Conservation (phyloP, 2,797 vertebrate species). For the Anguilla megastoma region DNA sequence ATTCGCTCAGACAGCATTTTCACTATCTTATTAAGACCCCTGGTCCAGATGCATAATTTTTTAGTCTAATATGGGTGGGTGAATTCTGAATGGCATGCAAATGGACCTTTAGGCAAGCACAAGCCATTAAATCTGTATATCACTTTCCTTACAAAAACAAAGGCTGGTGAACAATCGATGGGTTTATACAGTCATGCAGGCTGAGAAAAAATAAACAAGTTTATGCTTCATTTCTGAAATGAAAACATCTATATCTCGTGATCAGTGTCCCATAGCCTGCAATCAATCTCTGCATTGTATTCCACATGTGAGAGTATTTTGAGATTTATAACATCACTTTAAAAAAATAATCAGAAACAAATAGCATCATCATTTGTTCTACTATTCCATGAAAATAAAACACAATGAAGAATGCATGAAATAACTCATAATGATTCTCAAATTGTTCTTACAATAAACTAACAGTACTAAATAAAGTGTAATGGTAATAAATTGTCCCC, state of each 20-base stretch:
- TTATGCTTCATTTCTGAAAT: constrained; percentile 58
- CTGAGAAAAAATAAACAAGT: constrained; percentile 63
- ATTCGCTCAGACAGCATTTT: constrained; percentile 37
- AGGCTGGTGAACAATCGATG: constrained; percentile 50
- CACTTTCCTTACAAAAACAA: constrained; percentile 39
- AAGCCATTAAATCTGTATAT: constrained; percentile 52
- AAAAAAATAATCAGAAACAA: neutral
- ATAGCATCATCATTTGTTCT: neutral
- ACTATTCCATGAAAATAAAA: neutral
- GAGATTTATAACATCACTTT: neutral
- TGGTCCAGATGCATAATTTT: constrained; percentile 20
- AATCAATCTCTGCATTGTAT: constrained; percentile 29
- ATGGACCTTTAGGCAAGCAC: constrained; percentile 29
- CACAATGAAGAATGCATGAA: neutral
- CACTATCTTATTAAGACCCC: constrained; percentile 21
- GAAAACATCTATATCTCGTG: constrained; percentile 60
- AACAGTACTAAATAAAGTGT: neutral
- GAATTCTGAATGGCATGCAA: constrained; percentile 40
- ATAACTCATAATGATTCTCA: neutral
- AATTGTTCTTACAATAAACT: neutral
- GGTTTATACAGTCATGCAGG: constrained; percentile 63
- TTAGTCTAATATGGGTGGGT: constrained; percentile 21
- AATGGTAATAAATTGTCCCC: neutral
- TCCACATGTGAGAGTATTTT: neutral
- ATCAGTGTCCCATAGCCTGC: constrained; percentile 71